Conservation (phyloP, 2,797 vertebrate genomes). For the Emydoidea blandingii region DNA sequence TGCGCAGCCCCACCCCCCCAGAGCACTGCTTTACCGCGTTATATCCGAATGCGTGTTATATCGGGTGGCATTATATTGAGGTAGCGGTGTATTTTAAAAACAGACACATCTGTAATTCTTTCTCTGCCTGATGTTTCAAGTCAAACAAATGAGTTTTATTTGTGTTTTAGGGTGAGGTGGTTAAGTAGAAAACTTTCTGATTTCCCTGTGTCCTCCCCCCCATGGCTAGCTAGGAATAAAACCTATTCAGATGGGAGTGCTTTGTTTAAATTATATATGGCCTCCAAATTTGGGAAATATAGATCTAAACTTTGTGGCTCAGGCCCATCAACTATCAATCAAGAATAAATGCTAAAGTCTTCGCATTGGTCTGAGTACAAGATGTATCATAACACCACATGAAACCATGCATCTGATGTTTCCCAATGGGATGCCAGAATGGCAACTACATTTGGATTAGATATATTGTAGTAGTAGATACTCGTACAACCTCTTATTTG, state of each 20-base stretch:
- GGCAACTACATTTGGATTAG: not conserved
- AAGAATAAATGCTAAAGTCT: not conserved
- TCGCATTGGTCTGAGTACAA: not conserved
- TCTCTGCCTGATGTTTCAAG: constrained; percentile 58
- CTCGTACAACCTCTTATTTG: not conserved
- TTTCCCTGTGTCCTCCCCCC: not conserved
- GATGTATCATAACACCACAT: not conserved
- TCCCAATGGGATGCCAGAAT: not conserved
- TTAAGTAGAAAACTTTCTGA: constrained; percentile 34
- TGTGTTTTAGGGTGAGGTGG: constrained; percentile 24
- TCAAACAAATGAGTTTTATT: constrained; percentile 44
- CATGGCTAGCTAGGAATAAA: not conserved
- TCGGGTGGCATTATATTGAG: no score
- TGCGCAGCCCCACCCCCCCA: no score
- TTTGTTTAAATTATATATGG: not conserved
- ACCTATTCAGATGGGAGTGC: not conserved
- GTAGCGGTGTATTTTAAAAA: constrained; percentile 40
- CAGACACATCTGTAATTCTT: constrained; percentile 59
- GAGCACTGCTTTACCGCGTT: no score
- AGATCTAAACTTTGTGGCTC: not conserved
- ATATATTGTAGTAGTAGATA: not conserved
- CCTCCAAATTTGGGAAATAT: not conserved
- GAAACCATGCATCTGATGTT: not conserved
- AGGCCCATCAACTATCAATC: not conserved
- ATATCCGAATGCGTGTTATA: no score